Conservation (phyloP, 2,888 invertebrate genomes). For the Sympetrum striolatum region DNA sequence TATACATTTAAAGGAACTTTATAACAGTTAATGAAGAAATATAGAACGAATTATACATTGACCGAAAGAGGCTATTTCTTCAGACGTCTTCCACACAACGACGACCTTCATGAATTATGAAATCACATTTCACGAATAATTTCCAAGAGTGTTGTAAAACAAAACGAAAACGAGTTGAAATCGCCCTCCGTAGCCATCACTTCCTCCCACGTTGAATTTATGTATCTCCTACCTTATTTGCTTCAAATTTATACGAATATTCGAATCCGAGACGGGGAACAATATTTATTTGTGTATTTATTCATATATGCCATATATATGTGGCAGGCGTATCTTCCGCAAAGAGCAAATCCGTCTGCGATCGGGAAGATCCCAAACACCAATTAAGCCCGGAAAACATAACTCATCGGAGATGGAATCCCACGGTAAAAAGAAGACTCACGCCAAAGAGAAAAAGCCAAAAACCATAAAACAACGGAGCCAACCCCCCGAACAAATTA, state of each 20-base stretch:
- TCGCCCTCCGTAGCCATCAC: neutral
- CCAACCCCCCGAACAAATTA: neutral
- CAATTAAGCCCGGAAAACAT: neutral
- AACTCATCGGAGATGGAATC: neutral
- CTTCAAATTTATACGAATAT: neutral
- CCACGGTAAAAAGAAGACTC: neutral
- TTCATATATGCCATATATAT: neutral
- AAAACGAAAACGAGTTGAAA: neutral
- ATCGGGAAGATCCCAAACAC: neutral
- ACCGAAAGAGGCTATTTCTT: no score
- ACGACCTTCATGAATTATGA: neutral
- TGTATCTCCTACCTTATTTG: neutral
- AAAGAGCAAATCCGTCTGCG: neutral
- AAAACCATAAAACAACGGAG: neutral
- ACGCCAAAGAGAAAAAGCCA: neutral
- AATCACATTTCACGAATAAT: neutral
- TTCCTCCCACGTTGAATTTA: neutral
- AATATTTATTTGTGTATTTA: neutral
- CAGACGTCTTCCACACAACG: no score
- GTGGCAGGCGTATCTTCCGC: neutral
- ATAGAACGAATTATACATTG: no score
- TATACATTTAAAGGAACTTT: no score
- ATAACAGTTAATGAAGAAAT: no score
- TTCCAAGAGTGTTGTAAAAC: neutral
- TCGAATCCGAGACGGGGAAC: neutral